Percentiles rank a stretch among this genome's conserved stretches.
Conservation (phyloP, 2,888 invertebrate species). For the Pachydiplax longipennis region DNA sequence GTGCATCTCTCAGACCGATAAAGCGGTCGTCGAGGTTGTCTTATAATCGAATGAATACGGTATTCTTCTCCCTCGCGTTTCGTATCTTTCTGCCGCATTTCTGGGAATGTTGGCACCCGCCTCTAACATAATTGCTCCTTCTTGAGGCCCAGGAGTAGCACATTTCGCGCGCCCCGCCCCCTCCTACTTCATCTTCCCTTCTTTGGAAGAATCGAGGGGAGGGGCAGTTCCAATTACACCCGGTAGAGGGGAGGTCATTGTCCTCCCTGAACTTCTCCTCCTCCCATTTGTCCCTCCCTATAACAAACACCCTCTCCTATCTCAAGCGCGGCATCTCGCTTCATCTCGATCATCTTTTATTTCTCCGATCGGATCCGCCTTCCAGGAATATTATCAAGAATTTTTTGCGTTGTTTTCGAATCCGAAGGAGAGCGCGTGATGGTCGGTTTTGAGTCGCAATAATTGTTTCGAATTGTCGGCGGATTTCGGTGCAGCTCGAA, state of each 20-base stretch:
- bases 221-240: constrained; percentile 35
- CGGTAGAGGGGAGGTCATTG: constrained; percentile 22
- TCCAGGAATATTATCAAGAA: too few species aligned
- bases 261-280: constrained; percentile 7
- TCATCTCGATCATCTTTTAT: not conserved
- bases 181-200: not conserved
- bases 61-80: not conserved
- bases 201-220: not conserved
- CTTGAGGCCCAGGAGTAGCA: not conserved
- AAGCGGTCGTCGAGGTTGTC: too few species aligned
- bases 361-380: not conserved
- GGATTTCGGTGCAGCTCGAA: too few species aligned
- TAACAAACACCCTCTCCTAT: not conserved
- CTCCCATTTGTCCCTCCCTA: not conserved
- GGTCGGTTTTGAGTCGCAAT: too few species aligned
- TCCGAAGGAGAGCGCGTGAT: too few species aligned
- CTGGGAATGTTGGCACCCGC: not conserved
- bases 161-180: not conserved
- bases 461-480: too few species aligned
- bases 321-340: not conserved
- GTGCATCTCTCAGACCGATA: not conserved
- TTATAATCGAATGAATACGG: too few species aligned
- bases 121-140: not conserved
- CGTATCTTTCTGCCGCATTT: not conserved
- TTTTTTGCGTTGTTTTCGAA: too few species aligned